Evolutionary conservation across 1,140 invertebrate genomes (phyloP), one percentile per base, ranked within the genome.

Genomic region (Anadara kagoshimensis): DNA sequence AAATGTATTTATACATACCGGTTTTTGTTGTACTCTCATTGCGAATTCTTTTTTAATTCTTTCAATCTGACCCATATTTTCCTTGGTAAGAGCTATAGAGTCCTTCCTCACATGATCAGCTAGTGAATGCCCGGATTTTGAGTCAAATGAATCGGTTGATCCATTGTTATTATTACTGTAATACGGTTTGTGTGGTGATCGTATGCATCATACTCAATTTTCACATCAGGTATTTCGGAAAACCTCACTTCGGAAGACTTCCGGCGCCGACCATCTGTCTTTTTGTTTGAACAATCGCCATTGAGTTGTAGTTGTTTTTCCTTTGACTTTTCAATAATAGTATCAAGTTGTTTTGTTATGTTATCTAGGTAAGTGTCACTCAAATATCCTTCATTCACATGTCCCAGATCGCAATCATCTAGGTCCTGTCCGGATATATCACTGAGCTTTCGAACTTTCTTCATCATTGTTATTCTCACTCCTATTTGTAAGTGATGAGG

Each of bases 51-150:
- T 36, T 29, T 70, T 67, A n/a, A 75, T 47, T 47, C 56, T 62
- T 36, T 65, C 59, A 10, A 75, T 63, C 14, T 75, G 70, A 12
- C 72, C 58, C 24, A 79, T 51, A 53, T 76, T 78, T 53, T 81
- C 79, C 26, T 69, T 75, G 1, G 75, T 73, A 22, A 81, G 36
- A 5, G 79, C 79, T 41, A 81, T 79, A 16, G 79, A 81, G 44
- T 81, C 79, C 22, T 76, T 76, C 24, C 79, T 68, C 0, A 81
- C 66, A 51, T 81, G 79, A 24, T 72, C 69, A 24, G 79, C 75
- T 36, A 79, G 66, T 5, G 65, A 56, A 36, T 36, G 29, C 29
- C 29, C 29, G 29, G 29, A 3, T 36, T 36, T 36, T 36, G 29
- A 36, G 29, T 36, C 29, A 7, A 36, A 36, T 3, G 29, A 36